These are phyloP conservation scores for Ophion obscuratus DNA, from an alignment of 2,888 invertebrate species.

Conservation along the genomic window DNA sequence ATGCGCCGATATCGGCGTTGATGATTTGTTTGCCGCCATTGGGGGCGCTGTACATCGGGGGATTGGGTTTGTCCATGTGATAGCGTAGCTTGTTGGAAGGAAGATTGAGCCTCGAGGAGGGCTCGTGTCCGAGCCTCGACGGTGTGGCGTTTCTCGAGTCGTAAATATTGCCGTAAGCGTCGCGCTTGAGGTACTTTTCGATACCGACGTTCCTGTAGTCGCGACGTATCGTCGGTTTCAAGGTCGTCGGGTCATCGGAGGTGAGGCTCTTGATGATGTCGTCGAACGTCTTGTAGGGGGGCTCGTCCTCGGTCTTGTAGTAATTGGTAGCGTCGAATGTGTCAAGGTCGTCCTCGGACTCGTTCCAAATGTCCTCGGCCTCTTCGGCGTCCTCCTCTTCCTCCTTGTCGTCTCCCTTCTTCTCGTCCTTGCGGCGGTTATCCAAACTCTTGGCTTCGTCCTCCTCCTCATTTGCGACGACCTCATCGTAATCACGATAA, in stretches of 20 bases:
- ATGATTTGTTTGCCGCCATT: constrained; percentile 41
- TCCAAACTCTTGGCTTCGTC: not conserved
- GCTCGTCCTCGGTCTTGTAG: constrained; percentile 71
- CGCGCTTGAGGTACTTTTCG: constrained; percentile 72
- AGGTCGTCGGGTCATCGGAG: constrained; percentile 73
- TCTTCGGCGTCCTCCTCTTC: constrained; percentile 63
- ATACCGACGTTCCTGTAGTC: constrained; percentile 66
- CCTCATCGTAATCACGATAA: constrained; percentile 38
- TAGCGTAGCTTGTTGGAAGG: constrained; percentile 34
- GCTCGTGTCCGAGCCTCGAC: constrained; percentile 7
- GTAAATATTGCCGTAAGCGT: constrained; percentile 73
- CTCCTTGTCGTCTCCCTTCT: constrained; percentile 59
- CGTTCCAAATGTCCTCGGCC: constrained; percentile 65
- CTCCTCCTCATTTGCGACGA: not conserved
- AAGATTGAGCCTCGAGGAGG: not conserved
- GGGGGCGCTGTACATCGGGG: not conserved
- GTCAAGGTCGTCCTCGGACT: constrained; percentile 65
- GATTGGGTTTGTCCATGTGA: constrained; percentile 31
- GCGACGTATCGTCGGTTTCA: constrained; percentile 63
- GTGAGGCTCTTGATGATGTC: constrained; percentile 81
- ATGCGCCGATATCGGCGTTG: constrained; percentile 32
- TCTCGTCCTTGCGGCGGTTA: constrained; percentile 25
- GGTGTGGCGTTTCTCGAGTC: constrained; percentile 70
- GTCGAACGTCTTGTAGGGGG: constrained; percentile 78
- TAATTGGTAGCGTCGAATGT: constrained; percentile 75